Base-by-base conservation (phyloP, 2,113 vertebrate genomes). In the Oncorhynchus mykiss region DNA sequence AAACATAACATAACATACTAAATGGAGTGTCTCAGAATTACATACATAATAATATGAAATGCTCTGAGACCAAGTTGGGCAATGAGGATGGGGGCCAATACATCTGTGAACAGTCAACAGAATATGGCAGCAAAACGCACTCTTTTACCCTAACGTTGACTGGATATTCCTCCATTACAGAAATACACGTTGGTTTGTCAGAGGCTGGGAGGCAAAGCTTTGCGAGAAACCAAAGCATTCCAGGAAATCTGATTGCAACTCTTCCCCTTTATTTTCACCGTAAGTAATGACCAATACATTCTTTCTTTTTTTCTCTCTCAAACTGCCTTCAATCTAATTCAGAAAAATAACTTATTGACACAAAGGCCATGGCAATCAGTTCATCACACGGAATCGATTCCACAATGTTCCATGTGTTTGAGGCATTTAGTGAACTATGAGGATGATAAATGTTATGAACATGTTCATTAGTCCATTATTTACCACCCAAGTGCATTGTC, bases 61-160 rank as follows among this genome's bases (percentile, higher is more conserved):
- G 39, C 9, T 45, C 39, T 2, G 9, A 45, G 39, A 45, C 39
- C 39, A 45, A 9, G 39, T 45, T 45, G 72, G 62, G 69, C 59
- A n/a, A 73, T 8, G 14, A 57, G 27, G 66, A 74, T 67, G 72
- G 13, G 75, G 69, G 77, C 74, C 83, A 79, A 73, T 49, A 85
- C 91, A 91, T 91, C 88, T 91, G 89, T 14, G 27, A 84, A 78
- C 76, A 76, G 87, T 91, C 84, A 84, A 74, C 64, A 81, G 8
- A 73, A 22, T 16, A 68, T n/a, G 66, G 71, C 64, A 74, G 70
- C 54, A 69, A 73, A 78, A 78, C 54, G 73, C 60, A 24, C 24
- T 31, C 20, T 45, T 20, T 22, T 24, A 39, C 72, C 74, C 29
- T 60, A 65, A 27, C 1, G 12, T 45, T 27, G 31, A 64, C 31